A percentile compares a stretch with the other conserved stretches of the same genome.
Conservation (phyloP, 2,797 vertebrate species). For the Peromyscus eremicus region DNA sequence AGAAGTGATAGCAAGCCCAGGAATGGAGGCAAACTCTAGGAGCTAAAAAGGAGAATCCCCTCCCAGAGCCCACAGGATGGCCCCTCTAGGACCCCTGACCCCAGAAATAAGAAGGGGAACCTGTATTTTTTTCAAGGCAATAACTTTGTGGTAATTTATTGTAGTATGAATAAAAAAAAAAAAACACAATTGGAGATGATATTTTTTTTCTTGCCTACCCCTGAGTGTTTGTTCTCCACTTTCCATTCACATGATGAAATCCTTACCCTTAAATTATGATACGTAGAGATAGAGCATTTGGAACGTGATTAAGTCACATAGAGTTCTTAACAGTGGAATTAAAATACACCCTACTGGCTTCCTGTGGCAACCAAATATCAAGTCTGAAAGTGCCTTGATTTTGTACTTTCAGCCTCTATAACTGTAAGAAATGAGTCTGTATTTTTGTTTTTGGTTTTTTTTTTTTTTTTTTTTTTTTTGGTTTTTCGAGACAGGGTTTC, state of each 20-base stretch:
- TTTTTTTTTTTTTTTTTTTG: too few relatives aligned
- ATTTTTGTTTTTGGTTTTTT: too few relatives aligned
- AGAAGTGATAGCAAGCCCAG: neutral
- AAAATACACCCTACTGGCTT: neutral
- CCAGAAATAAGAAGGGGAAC: neutral
- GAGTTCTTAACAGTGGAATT: neutral
- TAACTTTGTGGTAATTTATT: neutral
- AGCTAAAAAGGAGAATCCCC: neutral
- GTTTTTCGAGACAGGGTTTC: too few relatives aligned
- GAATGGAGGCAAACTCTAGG: neutral
- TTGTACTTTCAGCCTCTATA: neutral
- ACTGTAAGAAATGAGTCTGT: neutral
- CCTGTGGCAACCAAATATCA: too few relatives aligned
- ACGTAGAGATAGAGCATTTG: neutral
- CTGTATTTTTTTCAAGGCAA: neutral
- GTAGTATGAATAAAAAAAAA: neutral
- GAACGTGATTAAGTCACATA: neutral
- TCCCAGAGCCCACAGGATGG: neutral
- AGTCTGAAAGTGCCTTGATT: neutral
- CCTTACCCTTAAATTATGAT: neutral
- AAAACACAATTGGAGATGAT: neutral
- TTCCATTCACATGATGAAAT: neutral
- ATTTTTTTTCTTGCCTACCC: neutral
- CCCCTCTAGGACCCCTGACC: neutral
- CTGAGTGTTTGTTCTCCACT: neutral